Evolutionary conservation across 2,888 invertebrate species (phyloP).

Genomic region (Scaptomyza reducta): DNA sequence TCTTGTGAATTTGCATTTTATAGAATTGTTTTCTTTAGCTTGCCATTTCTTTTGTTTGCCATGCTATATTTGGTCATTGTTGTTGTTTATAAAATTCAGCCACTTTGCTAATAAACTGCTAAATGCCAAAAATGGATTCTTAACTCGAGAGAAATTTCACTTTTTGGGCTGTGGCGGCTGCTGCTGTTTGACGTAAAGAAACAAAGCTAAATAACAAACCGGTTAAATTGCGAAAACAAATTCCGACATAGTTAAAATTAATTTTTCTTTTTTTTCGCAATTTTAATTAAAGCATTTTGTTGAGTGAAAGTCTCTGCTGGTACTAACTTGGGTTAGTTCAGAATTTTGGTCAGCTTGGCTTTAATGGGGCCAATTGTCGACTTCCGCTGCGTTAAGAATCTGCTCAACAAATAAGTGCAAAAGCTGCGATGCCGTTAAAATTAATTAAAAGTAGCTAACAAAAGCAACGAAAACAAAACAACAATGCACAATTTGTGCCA

Average conservation of each 20-base stretch:
- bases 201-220: constrained; percentile 40
- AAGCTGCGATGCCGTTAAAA: constrained; percentile 61
- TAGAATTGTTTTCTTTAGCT: constrained; percentile 37
- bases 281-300: constrained; percentile 76
- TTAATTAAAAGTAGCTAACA: constrained; percentile 66
- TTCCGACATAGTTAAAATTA: constrained; percentile 68
- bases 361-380: constrained; percentile 75
- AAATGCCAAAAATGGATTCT: constrained; percentile 69
- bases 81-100: constrained; percentile 52
- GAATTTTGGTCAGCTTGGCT: constrained; percentile 27
- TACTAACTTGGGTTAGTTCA: constrained; percentile 20
- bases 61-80: constrained; percentile 38
- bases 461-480: constrained; percentile 24
- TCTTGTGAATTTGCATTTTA: constrained; percentile 34
- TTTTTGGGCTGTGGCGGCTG: constrained; percentile 48
- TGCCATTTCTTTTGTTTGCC: constrained; percentile 32
- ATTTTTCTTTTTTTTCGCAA: constrained; percentile 67
- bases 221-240: constrained; percentile 64
- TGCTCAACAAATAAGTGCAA: constrained; percentile 47
- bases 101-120: constrained; percentile 61
- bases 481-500: constrained; percentile 76
- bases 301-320: constrained; percentile 48
- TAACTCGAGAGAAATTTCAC: constrained; percentile 64
- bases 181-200: constrained; percentile 18
- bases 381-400: constrained; percentile 68